Evolutionary conservation across 1,140 invertebrate genomes (phyloP).

Genomic region (Myzus persicae): DNA sequence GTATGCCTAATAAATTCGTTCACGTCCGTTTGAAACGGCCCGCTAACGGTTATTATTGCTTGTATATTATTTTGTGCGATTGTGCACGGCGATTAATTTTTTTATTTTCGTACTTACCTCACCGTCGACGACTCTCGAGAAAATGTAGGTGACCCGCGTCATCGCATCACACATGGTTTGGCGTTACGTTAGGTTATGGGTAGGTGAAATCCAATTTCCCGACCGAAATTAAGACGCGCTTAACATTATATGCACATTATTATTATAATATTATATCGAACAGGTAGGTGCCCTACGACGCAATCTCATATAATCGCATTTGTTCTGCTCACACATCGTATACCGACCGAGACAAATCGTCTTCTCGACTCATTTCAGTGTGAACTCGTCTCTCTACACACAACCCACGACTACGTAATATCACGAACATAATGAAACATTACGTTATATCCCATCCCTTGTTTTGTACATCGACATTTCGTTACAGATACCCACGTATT

Average conservation of each 20-base stretch:
- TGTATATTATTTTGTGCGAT: not conserved
- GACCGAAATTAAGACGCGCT: too few relatives aligned
- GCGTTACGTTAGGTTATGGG: too few relatives aligned
- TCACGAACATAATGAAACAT: not conserved
- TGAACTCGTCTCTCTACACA: not conserved
- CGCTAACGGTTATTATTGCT: not conserved
- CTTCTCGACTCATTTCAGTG: not conserved
- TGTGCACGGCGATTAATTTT: not conserved
- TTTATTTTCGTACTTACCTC: too few relatives aligned
- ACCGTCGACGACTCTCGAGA: too few relatives aligned
- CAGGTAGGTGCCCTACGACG: too few relatives aligned
- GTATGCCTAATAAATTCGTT: not conserved
- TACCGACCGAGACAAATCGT: not conserved
- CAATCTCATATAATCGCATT: not conserved
- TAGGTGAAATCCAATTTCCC: too few relatives aligned
- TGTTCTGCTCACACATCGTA: not conserved
- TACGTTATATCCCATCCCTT: not conserved
- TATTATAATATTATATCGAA: too few relatives aligned
- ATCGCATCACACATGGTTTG: too few relatives aligned
- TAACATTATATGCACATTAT: too few relatives aligned
- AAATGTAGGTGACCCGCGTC: too few relatives aligned
- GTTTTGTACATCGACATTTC: not conserved
- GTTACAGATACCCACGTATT: not conserved
- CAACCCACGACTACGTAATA: not conserved
- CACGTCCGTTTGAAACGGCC: not conserved